phyloP scores from a whole-genome alignment of 2,888 invertebrate genomes.

The Agelastica alni region DNA sequence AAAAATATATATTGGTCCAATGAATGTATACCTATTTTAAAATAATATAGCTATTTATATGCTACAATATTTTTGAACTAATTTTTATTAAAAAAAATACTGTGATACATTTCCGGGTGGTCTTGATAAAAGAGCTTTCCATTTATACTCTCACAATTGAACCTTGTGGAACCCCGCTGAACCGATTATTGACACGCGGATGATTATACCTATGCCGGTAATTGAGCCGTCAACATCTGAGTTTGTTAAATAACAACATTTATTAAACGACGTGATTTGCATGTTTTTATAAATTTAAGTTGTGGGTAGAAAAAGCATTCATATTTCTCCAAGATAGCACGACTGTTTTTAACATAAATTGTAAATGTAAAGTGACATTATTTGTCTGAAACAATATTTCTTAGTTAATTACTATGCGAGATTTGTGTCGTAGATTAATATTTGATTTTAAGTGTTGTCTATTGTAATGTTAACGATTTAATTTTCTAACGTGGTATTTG shows the following conservation, averaged over 20 bases:
- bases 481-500: no score
- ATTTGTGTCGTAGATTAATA: no score
- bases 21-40: no score
- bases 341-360: background rate
- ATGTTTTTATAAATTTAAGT: slow-evolving; percentile 27
- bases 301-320: slow-evolving; percentile 5
- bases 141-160: slow-evolving; percentile 28
- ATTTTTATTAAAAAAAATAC: no score
- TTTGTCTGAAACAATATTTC: no score
- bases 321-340: background rate
- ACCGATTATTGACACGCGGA: slow-evolving; percentile 36
- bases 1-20: no score
- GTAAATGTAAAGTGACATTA: background rate
- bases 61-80: no score
- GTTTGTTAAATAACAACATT: slow-evolving; percentile 39
- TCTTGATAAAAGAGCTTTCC: slow-evolving; percentile 31
- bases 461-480: no score
- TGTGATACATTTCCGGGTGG: slow-evolving; percentile 42
- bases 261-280: slow-evolving; percentile 42
- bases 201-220: slow-evolving; percentile 36
- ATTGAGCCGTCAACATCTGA: slow-evolving; percentile 42
- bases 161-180: slow-evolving; percentile 27
- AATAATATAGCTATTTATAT: no score
- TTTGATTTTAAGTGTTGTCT: no score
- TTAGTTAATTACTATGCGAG: no score